These are phyloP conservation scores for Hydractinia symbiolongicarpus DNA, from an alignment of 30 jellyfish, hydroid and myxozoan genomes.

Conservation along the genomic window DNA sequence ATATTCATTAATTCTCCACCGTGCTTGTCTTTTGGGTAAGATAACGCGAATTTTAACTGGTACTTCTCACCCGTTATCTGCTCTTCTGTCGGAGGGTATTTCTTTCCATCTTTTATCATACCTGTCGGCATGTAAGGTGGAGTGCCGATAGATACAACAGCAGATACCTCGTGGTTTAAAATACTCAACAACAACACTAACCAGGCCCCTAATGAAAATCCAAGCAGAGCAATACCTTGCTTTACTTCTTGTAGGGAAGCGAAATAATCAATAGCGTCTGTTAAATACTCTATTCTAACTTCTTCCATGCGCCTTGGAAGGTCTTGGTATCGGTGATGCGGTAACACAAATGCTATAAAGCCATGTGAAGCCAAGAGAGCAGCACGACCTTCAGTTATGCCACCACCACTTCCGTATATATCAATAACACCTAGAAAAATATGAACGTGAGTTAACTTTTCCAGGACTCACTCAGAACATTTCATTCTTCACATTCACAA, in stretches of 20 bases:
- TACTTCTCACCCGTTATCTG: neutral
- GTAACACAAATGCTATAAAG: constrained; percentile 29
- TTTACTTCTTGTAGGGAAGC: constrained; percentile 36
- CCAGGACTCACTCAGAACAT: no score
- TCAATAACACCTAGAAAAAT: constrained; percentile 40
- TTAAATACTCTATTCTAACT: constrained; percentile 43
- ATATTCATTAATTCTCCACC: neutral
- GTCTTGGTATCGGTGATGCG: constrained; percentile 10
- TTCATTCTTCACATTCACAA: no score
- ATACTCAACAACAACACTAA: constrained; percentile 23
- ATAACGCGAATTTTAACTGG: neutral
- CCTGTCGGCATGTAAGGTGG: neutral
- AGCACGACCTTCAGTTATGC: constrained; percentile 45
- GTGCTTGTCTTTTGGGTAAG: neutral
- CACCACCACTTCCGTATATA: constrained; percentile 43
- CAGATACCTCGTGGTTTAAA: constrained; percentile 3
- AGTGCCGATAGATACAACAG: constrained; percentile 36
- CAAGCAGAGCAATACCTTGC: constrained; percentile 48
- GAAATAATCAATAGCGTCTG: constrained; percentile 50
- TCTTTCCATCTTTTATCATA: neutral
- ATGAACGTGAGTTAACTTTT: no score
- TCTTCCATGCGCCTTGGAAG: constrained; percentile 14
- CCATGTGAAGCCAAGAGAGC: constrained; percentile 67
- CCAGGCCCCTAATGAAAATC: constrained; percentile 39
- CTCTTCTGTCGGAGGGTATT: neutral